Evolutionary conservation across 2,797 vertebrate species (phyloP).

Genomic region (Fistularia tabacaria): DNA sequence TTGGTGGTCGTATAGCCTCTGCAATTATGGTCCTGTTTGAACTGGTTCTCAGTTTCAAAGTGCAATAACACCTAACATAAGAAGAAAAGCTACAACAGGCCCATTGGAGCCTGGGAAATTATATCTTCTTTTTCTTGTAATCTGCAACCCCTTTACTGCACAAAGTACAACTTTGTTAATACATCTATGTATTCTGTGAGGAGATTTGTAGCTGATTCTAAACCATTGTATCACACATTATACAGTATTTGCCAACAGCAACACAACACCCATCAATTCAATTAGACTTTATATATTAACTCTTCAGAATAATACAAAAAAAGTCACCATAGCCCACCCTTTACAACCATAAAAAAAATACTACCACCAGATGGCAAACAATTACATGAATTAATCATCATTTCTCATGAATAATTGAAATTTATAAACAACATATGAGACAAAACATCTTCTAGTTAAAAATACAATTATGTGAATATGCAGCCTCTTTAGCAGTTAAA

Average conservation of each 20-base stretch:
- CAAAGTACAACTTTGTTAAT: neutral
- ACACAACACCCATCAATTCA: too few relatives aligned
- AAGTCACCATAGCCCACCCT: neutral
- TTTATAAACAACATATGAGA: too few relatives aligned
- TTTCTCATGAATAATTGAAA: too few relatives aligned
- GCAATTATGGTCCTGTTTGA: constrained; percentile 64
- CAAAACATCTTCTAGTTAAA: too few relatives aligned
- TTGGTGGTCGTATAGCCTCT: constrained; percentile 27
- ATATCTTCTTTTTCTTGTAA: constrained; percentile 6
- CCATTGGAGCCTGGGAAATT: constrained; percentile 16
- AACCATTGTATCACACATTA: too few relatives aligned
- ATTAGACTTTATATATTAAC: too few relatives aligned
- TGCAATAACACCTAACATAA: constrained; percentile 60
- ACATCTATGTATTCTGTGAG: too few relatives aligned
- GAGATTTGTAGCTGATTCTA: too few relatives aligned
- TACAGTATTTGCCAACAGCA: too few relatives aligned
- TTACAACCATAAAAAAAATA: neutral
- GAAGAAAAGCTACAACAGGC: constrained; percentile 60
- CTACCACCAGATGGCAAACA: neutral
- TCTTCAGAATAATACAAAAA: too few relatives aligned
- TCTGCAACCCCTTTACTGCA: constrained; percentile 1
- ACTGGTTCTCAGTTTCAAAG: constrained; percentile 72
- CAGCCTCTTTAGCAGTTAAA: constrained; percentile 14
- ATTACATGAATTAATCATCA: too few relatives aligned
- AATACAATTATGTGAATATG: too few relatives aligned